A percentile compares a stretch with the other conserved stretches of the same genome.
These are phyloP conservation scores for Zoanthus sansibaricus DNA, from an alignment of 92 coral and sea anemone genomes.

Conservation along the genomic window DNA sequence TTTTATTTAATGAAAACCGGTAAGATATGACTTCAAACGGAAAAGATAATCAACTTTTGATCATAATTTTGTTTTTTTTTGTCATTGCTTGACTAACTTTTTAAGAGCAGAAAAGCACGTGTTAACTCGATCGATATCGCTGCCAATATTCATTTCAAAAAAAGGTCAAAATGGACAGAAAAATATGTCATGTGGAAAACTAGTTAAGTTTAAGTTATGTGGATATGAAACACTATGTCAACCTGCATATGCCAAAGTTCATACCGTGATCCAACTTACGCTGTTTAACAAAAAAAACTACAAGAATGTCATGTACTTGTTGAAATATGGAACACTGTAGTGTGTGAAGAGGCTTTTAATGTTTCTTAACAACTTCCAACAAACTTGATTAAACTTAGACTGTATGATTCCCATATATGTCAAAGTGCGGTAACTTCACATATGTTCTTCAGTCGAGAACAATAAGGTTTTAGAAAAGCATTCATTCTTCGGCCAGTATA, in stretches of 20 bases:
- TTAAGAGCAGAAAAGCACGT: slow-evolving; percentile 1
- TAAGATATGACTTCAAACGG: background rate
- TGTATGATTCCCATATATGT: background rate
- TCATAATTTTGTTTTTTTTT: background rate
- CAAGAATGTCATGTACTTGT: background rate
- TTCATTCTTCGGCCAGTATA: too few relatives aligned
- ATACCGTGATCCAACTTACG: background rate
- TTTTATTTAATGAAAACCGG: background rate
- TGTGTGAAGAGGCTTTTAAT: background rate
- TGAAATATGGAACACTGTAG: slow-evolving; percentile 19
- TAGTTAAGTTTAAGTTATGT: slow-evolving; percentile 17
- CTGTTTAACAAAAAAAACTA: background rate
- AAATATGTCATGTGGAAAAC: slow-evolving; percentile 33
- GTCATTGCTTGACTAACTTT: background rate
- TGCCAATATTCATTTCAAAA: background rate
- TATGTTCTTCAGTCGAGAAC: too few relatives aligned
- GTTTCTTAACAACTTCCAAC: background rate
- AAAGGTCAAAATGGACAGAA: slow-evolving; percentile 20
- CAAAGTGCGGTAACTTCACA: background rate
- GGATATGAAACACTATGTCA: slow-evolving; percentile 16
- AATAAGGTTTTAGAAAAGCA: too few relatives aligned
- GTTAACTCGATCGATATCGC: slow-evolving; percentile 12
- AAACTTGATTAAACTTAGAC: background rate
- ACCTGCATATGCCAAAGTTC: slow-evolving; percentile 18
- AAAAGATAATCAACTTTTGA: background rate